phyloP scores from a whole-genome alignment of 2,888 invertebrate genomes.

The Uloborus plumipes region DNA sequence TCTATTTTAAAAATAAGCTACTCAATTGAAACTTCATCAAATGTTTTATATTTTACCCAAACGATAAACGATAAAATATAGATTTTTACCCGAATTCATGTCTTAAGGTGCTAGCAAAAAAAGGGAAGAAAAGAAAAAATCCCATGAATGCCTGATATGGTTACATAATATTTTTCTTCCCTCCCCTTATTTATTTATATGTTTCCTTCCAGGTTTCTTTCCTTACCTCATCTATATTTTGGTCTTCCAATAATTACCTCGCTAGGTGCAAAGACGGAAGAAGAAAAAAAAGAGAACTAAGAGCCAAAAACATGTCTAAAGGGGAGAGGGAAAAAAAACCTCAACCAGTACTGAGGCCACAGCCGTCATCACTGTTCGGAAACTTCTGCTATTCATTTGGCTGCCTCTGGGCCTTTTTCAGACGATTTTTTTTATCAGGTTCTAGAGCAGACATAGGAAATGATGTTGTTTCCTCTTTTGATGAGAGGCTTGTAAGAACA shows the following conservation, averaged over 20 bases:
- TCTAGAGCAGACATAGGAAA: too few relatives aligned
- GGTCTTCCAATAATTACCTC: conserved; percentile 35
- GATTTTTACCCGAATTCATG: too few relatives aligned
- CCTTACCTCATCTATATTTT: conserved; percentile 38
- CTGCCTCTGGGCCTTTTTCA: conserved; percentile 2
- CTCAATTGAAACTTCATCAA: too few relatives aligned
- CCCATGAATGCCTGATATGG: conserved; percentile 24
- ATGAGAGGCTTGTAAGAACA: too few relatives aligned
- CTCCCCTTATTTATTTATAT: conserved; percentile 33
- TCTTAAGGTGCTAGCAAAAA: too few relatives aligned
- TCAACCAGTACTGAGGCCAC: conserved; percentile 21
- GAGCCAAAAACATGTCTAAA: too few relatives aligned
- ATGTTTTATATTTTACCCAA: too few relatives aligned
- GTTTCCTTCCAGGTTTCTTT: conserved; percentile 24
- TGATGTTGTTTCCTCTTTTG: too few relatives aligned
- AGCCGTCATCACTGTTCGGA: conserved; percentile 32
- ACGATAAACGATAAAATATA: too few relatives aligned
- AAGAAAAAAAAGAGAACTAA: background rate
- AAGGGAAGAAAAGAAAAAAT: conserved; percentile 1
- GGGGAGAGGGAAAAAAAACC: conserved; percentile 12
- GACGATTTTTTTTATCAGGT: too few relatives aligned
- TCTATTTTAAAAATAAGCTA: too few relatives aligned
- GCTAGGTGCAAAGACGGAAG: conserved; percentile 6
- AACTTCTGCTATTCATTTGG: conserved; percentile 26
- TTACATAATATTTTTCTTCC: conserved; percentile 6